A percentile compares a stretch with the other conserved stretches of the same genome.
These are phyloP conservation scores for Melolontha melolontha DNA, from an alignment of 2,888 invertebrate genomes.

Conservation along the genomic window DNA sequence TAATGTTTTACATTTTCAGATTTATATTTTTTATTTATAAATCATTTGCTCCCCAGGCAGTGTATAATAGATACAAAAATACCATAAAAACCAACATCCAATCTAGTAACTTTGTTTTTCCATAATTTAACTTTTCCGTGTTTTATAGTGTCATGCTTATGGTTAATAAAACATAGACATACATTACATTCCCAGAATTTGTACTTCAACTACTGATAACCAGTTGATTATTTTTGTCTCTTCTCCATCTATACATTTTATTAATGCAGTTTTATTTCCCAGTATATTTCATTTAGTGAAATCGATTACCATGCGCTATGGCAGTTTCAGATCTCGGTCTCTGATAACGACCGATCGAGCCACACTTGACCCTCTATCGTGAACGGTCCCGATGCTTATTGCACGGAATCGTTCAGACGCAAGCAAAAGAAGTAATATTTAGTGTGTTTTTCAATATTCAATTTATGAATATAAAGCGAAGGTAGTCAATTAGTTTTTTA, in stretches of 20 bases:
- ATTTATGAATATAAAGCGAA: background rate
- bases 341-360: conserved; percentile 56
- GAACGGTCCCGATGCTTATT: conserved; percentile 7
- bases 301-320: conserved; percentile 60
- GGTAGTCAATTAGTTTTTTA: background rate
- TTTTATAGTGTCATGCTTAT: too few species aligned
- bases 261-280: conserved; percentile 42
- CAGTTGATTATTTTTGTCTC: conserved; percentile 18
- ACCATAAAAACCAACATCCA: too few species aligned
- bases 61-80: too few species aligned
- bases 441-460: conserved; percentile 13
- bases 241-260: conserved; percentile 37
- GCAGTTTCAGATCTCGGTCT: conserved; percentile 60
- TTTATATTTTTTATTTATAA: too few species aligned
- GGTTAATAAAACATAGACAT: too few species aligned
- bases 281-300: conserved; percentile 57
- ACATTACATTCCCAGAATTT: too few species aligned
- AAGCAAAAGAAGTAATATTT: conserved; percentile 21
- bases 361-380: conserved; percentile 60
- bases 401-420: conserved; percentile 26
- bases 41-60: too few species aligned
- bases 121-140: too few species aligned
- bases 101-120: too few species aligned
- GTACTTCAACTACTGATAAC: too few species aligned
- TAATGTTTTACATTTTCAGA: too few species aligned